Conservation (phyloP, 2,113 vertebrate species). For the Fregetta grallaria region DNA sequence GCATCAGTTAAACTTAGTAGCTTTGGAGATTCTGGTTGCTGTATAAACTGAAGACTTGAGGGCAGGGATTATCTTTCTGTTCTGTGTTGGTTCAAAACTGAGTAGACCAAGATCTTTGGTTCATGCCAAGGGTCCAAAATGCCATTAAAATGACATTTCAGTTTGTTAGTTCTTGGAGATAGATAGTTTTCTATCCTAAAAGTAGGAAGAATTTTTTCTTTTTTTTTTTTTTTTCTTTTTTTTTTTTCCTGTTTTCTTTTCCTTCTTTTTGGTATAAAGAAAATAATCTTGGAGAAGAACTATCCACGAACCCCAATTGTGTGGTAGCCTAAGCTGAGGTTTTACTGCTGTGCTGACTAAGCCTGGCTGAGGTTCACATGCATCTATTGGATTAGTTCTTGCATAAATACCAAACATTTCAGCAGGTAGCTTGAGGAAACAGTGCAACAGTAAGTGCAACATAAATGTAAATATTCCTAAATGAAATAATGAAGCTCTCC, state of each 20-base stretch:
- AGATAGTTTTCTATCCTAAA: neutral
- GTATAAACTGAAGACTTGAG: neutral
- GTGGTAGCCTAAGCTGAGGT: neutral
- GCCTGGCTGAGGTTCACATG: neutral
- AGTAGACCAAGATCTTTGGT: neutral
- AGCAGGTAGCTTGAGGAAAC: neutral
- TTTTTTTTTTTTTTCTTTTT: neutral
- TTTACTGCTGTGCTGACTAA: neutral
- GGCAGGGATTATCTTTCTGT: neutral
- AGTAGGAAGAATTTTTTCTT: too few species aligned
- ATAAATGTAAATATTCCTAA: neutral
- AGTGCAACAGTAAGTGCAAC: neutral
- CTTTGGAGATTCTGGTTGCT: neutral
- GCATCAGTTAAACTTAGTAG: neutral
- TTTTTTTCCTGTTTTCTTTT: too few species aligned
- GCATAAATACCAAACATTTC: neutral
- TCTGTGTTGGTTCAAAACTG: neutral
- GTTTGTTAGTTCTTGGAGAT: neutral
- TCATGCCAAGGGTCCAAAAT: neutral
- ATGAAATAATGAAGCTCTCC: neutral
- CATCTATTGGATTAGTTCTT: neutral
- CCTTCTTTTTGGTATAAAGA: neutral
- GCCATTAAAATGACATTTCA: neutral
- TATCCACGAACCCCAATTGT: neutral
- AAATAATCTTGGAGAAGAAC: neutral